Conservation (phyloP, 2,797 vertebrate species). For the Neopelma chrysocephalum region DNA sequence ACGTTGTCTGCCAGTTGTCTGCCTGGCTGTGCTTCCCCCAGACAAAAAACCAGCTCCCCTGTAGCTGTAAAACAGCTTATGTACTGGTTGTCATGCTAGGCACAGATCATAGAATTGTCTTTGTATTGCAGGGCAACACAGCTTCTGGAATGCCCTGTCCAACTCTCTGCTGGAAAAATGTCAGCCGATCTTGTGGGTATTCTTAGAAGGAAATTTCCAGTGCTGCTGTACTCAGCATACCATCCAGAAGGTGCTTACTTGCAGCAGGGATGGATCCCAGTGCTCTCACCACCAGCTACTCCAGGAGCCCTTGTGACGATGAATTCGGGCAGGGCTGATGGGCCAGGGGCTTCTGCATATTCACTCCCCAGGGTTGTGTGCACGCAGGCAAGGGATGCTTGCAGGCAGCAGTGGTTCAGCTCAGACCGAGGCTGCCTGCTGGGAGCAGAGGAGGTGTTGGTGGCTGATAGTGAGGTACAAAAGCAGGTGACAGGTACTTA, state of each 20-base stretch:
- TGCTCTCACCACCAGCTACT: not conserved
- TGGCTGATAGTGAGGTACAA: not conserved
- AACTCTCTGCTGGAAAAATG: not conserved
- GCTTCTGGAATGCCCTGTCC: not conserved
- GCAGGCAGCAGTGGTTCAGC: not conserved
- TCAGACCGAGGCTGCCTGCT: not conserved
- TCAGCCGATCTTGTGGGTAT: not conserved
- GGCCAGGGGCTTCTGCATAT: not conserved
- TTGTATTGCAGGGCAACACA: not conserved
- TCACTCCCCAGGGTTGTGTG: not conserved
- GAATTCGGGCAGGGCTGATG: not conserved
- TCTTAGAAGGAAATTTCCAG: not conserved
- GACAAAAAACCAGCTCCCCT: accelerated
- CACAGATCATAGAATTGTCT: not conserved
- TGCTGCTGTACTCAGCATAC: accelerated
- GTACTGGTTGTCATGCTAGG: not conserved
- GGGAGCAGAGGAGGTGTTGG: not conserved
- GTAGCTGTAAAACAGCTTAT: not conserved
- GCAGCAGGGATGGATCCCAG: not conserved
- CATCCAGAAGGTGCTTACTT: not conserved
- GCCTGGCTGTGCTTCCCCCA: not conserved
- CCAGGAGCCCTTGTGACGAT: accelerated
- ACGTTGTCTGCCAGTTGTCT: not conserved
- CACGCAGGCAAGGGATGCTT: not conserved
- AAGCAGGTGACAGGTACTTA: not conserved